Conservation (phyloP, 1,140 invertebrate species). For the Heliothis virescens region DNA sequence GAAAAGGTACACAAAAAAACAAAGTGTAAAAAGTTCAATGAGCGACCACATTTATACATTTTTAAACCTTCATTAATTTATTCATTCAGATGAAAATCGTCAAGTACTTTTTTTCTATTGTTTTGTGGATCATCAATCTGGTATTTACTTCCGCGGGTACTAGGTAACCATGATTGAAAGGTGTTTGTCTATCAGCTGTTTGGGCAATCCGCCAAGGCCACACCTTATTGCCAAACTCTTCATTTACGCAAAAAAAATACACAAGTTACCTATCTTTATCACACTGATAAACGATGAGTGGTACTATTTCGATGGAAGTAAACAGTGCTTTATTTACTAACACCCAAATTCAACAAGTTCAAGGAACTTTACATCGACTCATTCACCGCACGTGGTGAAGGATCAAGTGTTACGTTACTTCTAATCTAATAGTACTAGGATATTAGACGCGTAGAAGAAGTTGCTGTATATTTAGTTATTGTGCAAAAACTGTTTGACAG, state of each 20-base stretch:
- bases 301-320: too few relatives aligned
- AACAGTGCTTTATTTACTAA: too few relatives aligned
- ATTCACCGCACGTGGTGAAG: slow-evolving; percentile 19
- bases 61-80: too few relatives aligned
- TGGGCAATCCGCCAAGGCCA: slow-evolving; percentile 27
- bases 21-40: too few relatives aligned
- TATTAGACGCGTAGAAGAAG: background rate
- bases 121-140: slow-evolving; percentile 20
- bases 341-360: background rate
- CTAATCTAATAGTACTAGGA: slow-evolving; percentile 33
- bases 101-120: background rate
- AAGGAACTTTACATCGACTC: background rate
- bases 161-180: slow-evolving; percentile 18
- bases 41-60: too few relatives aligned
- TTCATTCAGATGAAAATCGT: too few relatives aligned
- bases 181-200: background rate
- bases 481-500: slow-evolving; percentile 53
- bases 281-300: background rate
- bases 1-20: too few relatives aligned
- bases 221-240: slow-evolving; percentile 7
- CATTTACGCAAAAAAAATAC: slow-evolving; percentile 15
- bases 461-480: background rate
- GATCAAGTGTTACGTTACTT: slow-evolving; percentile 36
- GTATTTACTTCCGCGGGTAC: slow-evolving; percentile 41
- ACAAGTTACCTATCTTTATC: background rate